Conservation (phyloP, 2,888 invertebrate species). For the Atherix ibis region DNA sequence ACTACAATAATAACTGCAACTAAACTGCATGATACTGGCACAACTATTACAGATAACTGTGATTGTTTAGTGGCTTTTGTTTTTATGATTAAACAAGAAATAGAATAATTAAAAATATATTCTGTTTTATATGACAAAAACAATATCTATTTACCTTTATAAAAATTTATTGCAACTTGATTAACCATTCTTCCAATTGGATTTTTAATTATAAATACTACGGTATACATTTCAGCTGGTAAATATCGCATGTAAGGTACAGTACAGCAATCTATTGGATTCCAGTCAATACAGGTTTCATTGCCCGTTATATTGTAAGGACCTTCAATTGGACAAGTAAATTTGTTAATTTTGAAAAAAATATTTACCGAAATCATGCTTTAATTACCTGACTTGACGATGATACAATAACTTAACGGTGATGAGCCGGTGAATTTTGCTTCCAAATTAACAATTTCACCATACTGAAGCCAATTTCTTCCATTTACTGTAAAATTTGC, state of each 20-base stretch:
- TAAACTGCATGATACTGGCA: slow-evolving; percentile 68
- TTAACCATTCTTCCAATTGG: slow-evolving; percentile 53
- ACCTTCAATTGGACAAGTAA: slow-evolving; percentile 15
- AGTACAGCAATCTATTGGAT: slow-evolving; percentile 36
- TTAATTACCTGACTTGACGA: too few species aligned
- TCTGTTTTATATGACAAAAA: slow-evolving; percentile 1
- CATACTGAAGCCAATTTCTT: slow-evolving; percentile 68
- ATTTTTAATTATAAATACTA: slow-evolving; percentile 64
- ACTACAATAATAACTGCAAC: slow-evolving; percentile 69
- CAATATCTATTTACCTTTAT: slow-evolving; percentile 54
- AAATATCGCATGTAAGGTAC: slow-evolving; percentile 51
- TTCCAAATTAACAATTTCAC: slow-evolving; percentile 54
- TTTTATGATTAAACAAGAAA: too few species aligned
- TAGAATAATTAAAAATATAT: slow-evolving; percentile 6
- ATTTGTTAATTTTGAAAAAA: not conserved
- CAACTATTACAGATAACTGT: slow-evolving; percentile 75
- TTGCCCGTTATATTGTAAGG: slow-evolving; percentile 53
- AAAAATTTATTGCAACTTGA: slow-evolving; percentile 62
- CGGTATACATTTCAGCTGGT: slow-evolving; percentile 52
- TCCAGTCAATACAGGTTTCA: slow-evolving; percentile 46
- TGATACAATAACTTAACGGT: slow-evolving; percentile 58
- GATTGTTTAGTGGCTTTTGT: slow-evolving; percentile 65
- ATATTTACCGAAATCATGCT: not conserved
- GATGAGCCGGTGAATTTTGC: slow-evolving; percentile 60
- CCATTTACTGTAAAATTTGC: slow-evolving; percentile 53